Evolutionary conservation across 2,797 vertebrate genomes (phyloP), one percentile per base, ranked within the genome.

Genomic region (Sparus aurata): DNA sequence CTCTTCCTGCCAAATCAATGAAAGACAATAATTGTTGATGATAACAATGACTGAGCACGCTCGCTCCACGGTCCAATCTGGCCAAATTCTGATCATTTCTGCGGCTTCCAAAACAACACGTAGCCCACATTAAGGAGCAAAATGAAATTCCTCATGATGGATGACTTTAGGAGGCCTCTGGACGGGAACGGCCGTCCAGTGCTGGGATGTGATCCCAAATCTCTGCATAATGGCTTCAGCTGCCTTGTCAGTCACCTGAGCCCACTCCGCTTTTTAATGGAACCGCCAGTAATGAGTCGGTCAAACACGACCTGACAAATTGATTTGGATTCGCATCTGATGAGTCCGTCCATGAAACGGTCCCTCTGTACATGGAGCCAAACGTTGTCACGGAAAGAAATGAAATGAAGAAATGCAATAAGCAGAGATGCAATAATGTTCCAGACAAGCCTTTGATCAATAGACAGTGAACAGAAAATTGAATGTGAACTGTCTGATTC

Each of bases 221-320:
- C 85, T 91, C 75, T 85, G 82, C 91, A 90, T 91, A 90, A 92
- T 85, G 79, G 85, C 85, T 92, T 89, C 94, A 94, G 94, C 94
- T 95, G 93, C 89, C 88, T 77, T 87, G 92, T 95, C 93, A 93
- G 89, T 95, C 94, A 94, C 92, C 89, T 91, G 91, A 93, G 76
- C 85, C 85, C 77, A 79, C 77, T 83, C 55, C 50, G 59, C 82
- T 82, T 84, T 93, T 93, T 90, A 90, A 93, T 93, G 85, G 77
- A 91, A 93, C 84, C 74, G 72, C 78, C 90, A 87, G 91, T 90
- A 90, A 94, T 93, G 89, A 91, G 81, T 91, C 79, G 65, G 77
- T 92, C 89, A 82, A 91, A 91, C 85, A 78, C 68, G 89, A 94
- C 82, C 88, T 93, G 92, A 94, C 93, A 93, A 95, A 95, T 95